phyloP scores from a whole-genome alignment of 1,140 invertebrate species.

The Zaprionus lachaisei region DNA sequence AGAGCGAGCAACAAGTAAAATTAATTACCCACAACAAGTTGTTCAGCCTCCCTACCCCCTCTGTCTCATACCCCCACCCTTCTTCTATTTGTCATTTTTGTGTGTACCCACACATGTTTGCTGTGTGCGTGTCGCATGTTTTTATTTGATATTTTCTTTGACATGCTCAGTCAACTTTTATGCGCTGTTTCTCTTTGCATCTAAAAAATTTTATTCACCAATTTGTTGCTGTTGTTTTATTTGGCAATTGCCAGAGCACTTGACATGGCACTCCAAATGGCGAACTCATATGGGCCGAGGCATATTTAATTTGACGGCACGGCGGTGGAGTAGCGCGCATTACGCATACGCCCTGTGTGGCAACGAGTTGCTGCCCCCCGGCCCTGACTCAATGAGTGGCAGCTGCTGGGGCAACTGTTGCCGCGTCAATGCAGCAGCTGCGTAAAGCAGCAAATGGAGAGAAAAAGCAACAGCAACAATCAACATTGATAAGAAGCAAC shows the following conservation, averaged over 20 bases:
- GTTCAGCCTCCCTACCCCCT: neutral
- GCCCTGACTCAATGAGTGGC: constrained; percentile 5
- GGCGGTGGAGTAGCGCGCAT: constrained; percentile 34
- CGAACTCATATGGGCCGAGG: constrained; percentile 55
- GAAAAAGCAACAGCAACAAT: constrained; percentile 3
- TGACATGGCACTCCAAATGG: constrained; percentile 3
- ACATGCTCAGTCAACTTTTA: constrained; percentile 61
- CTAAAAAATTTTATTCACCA: constrained; percentile 73
- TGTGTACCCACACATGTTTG: neutral
- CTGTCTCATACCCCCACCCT: neutral
- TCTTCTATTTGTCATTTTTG: neutral
- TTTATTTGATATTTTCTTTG: constrained; percentile 27
- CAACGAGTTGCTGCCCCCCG: neutral
- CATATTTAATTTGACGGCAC: constrained; percentile 70
- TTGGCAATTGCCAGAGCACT: constrained; percentile 44
- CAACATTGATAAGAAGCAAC: neutral
- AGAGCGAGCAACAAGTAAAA: constrained; percentile 66
- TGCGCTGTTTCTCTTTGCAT: constrained; percentile 40
- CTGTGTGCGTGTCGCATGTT: constrained; percentile 13
- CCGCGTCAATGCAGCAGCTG: constrained; percentile 29
- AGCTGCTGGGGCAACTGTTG: constrained; percentile 66
- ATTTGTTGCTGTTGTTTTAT: constrained; percentile 51
- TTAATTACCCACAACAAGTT: constrained; percentile 69
- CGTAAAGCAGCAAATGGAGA: constrained; percentile 6
- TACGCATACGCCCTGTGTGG: constrained; percentile 65